Base-by-base conservation (phyloP, 2,113 vertebrate species). In the Corydoras sp. region DNA sequence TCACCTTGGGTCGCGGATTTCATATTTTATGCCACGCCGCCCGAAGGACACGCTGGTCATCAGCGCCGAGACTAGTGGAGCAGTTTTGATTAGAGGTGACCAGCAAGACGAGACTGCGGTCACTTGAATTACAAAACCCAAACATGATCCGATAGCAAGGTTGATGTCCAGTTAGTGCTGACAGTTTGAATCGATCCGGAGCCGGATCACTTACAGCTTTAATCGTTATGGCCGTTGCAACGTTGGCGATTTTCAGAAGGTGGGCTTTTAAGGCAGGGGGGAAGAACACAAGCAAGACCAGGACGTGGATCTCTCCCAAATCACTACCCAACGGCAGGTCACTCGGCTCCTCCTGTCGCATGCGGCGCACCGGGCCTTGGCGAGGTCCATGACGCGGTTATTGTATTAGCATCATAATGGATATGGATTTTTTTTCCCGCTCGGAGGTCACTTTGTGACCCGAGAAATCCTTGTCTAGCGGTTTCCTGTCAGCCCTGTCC, bases 121-220 rank as follows among this genome's bases (percentile, higher is more conserved):
- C 86, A 84, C 82, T 77, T 86, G 76, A 75, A 82, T 85, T 86
- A 84, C 83, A 65, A 81, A 84, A 81, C 83, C 83, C 73, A 76
- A 84, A 83, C 81, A 83, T 80, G 88, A 90, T 88, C 85, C 85
- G 75, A 81, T 80, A 82, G 81, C 83, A 83, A 86, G 87, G 86
- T 89, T 86, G 88, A 86, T 81, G 86, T 87, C 86, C 88, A 83
- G 88, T 88, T 88, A 84, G 79, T 86, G 88, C 87, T 88, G 89
- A 90, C 87, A 88, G 83, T 85, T 81, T 69, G 69, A 80, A 89
- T 90, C 89, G 80, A 90, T 90, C 18, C 83, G 77, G 66, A 80
- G 83, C 82, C 83, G 80, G 88, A 90, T 90, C 84, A 77, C 81
- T 90, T 89, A 86, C 88, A 80, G 77, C 80, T 83, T 79, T 71